These are phyloP conservation scores for Chaetodon trifasciatus DNA, from an alignment of 2,797 vertebrate species.

Conservation along the genomic window DNA sequence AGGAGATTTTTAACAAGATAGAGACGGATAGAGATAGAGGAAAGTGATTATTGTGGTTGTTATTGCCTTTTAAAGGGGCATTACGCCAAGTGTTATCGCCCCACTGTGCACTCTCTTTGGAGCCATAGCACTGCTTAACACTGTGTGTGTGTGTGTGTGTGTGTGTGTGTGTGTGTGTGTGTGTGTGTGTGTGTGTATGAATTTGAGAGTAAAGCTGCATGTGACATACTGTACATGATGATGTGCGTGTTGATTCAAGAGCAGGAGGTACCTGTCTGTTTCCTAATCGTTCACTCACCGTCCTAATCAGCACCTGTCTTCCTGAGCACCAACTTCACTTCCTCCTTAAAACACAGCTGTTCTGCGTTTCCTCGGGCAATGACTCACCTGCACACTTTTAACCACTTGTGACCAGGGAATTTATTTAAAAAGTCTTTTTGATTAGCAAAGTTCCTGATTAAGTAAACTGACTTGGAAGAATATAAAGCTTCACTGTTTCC, in stretches of 20 bases:
- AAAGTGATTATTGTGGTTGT: conserved; percentile 70
- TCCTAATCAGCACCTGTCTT: conserved; percentile 31
- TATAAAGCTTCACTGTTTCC: not conserved
- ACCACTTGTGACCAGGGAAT: not conserved
- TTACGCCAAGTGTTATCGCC: conserved; percentile 72
- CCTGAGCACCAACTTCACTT: conserved; percentile 29
- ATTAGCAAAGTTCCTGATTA: conserved; percentile 23
- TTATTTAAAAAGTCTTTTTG: not conserved
- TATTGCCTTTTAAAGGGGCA: conserved; percentile 73
- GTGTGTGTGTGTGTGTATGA: conserved; percentile 50
- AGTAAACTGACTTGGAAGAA: conserved; percentile 18
- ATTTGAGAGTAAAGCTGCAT: conserved; percentile 17
- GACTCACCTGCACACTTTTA: not conserved
- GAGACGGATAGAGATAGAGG: conserved; percentile 61
- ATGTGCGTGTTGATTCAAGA: not conserved
- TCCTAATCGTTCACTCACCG: conserved; percentile 21
- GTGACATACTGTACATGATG: not conserved
- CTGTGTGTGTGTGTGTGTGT: conserved; percentile 7
- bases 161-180: conserved; percentile 46
- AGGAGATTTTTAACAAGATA: conserved; percentile 71
- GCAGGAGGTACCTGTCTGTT: conserved; percentile 11
- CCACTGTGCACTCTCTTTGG: conserved; percentile 63
- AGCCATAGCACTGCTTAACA: conserved; percentile 48
- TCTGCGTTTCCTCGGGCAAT: not conserved
- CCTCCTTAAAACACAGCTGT: conserved; percentile 15